These are phyloP conservation scores for Sciurus carolinensis DNA, from an alignment of 2,797 vertebrate species.

Conservation along the genomic window DNA sequence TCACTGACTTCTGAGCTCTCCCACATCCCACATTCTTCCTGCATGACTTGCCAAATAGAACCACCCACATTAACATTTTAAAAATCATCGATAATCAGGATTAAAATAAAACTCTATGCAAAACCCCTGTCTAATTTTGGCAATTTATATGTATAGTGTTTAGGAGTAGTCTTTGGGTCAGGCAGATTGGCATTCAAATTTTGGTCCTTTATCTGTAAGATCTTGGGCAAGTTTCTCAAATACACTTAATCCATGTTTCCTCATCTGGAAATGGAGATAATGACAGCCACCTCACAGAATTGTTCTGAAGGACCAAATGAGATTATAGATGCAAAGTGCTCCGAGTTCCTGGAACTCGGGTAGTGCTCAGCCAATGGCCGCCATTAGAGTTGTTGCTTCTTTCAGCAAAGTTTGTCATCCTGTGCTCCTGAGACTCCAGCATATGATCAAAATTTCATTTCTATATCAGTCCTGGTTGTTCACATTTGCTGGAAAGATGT, in stretches of 20 bases:
- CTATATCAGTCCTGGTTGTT: neutral
- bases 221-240: neutral
- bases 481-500: neutral
- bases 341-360: neutral
- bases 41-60: constrained; percentile 33
- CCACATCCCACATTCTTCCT: constrained; percentile 61
- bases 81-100: constrained; percentile 24
- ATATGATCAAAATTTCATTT: neutral
- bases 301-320: neutral
- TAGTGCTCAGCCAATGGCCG: too few species aligned
- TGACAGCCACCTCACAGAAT: neutral
- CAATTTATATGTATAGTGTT: neutral
- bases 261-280: neutral
- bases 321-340: neutral
- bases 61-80: constrained; percentile 32
- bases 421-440: neutral
- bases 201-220: neutral
- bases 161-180: neutral
- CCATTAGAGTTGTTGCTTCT: neutral
- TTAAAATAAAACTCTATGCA: constrained; percentile 34
- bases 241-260: neutral
- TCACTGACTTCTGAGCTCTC: constrained; percentile 65
- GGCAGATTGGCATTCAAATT: constrained; percentile 44
- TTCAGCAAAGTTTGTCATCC: neutral
- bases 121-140: constrained; percentile 7